phyloP scores from a whole-genome alignment of 1,140 invertebrate genomes.

The Drosophila erecta region DNA sequence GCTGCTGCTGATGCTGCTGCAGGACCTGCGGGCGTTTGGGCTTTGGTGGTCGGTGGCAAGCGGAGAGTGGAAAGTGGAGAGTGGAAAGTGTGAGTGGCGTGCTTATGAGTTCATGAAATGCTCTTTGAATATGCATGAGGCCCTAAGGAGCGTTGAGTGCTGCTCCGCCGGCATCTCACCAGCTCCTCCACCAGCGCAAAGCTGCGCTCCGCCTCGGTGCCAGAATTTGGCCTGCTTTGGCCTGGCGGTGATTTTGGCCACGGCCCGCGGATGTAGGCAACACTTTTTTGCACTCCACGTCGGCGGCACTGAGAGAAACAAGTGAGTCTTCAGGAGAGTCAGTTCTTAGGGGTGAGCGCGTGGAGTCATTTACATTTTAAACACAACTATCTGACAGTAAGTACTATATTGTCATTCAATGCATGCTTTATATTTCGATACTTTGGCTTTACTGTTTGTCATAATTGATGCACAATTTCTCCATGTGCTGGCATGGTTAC shows the following conservation, averaged over 20 bases:
- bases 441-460: too few species aligned
- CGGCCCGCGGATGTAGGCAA: constrained; percentile 44
- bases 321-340: background rate
- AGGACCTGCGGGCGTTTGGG: constrained; percentile 17
- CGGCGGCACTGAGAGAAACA: background rate
- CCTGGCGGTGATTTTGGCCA: constrained; percentile 43
- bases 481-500: background rate
- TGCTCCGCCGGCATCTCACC: constrained; percentile 40
- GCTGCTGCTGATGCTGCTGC: background rate
- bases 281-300: constrained; percentile 24
- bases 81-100: constrained; percentile 57
- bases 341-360: background rate
- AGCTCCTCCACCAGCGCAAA: background rate
- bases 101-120: constrained; percentile 82
- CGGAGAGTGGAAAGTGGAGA: background rate
- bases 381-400: too few species aligned
- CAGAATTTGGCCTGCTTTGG: constrained; percentile 35
- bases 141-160: constrained; percentile 76
- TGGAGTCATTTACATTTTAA: too few species aligned
- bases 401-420: too few species aligned
- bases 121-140: constrained; percentile 80
- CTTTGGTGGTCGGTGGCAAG: background rate
- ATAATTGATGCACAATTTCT: background rate
- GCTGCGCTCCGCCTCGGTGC: constrained; percentile 1
- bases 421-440: too few species aligned